Evolutionary conservation across 1,140 invertebrate genomes (phyloP).

Genomic region (Sinella curviseta): DNA sequence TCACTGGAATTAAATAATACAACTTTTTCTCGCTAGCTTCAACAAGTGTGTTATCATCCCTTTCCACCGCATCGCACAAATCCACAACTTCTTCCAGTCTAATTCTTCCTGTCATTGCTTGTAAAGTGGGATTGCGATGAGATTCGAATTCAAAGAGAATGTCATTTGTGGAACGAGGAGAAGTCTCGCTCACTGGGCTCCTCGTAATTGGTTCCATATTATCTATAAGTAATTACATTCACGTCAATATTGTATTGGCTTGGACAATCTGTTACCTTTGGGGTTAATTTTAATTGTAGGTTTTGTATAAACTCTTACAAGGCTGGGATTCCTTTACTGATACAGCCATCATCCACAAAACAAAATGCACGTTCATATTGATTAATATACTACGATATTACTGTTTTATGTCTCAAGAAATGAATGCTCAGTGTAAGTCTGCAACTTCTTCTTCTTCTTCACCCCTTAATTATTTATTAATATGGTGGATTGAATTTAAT

Average conservation of each 20-base stretch:
- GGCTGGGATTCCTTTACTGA: no score
- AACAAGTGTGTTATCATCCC: background rate
- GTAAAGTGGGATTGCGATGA: background rate
- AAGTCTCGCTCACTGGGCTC: background rate
- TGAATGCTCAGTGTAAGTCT: no score
- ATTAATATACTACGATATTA: no score
- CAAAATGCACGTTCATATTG: no score
- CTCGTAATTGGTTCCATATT: background rate
- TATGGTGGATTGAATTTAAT: no score
- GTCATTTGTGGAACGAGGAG: background rate
- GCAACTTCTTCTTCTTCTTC: no score
- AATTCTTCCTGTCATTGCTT: background rate
- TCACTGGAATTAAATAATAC: background rate
- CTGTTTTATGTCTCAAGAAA: no score
- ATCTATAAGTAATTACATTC: conserved; percentile 1
- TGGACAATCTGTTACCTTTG: background rate
- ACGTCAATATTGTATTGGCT: background rate
- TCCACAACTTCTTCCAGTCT: background rate
- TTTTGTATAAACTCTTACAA: no score
- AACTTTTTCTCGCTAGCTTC: background rate
- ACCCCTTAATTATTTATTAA: no score
- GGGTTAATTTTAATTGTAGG: no score
- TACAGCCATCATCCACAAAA: no score
- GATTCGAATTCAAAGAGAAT: background rate
- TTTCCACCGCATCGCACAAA: background rate